Percentiles rank a stretch among this genome's conserved stretches.
Evolutionary conservation across 2,113 vertebrate species (phyloP).

Genomic region (Odontesthes bonariensis): DNA sequence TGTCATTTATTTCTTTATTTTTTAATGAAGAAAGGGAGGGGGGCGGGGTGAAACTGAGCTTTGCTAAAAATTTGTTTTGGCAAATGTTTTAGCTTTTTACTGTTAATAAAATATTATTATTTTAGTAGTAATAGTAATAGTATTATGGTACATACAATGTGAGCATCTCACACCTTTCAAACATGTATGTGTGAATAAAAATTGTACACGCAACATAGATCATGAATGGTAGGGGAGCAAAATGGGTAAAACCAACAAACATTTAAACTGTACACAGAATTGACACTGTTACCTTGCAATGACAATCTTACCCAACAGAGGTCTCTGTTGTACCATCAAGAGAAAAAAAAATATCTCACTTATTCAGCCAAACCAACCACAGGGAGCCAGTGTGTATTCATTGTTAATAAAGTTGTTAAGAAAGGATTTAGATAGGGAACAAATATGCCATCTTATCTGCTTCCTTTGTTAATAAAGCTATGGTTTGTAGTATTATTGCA

Average conservation of each 20-base stretch:
- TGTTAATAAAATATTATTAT: too few relatives aligned
- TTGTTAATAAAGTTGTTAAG: constrained; percentile 2
- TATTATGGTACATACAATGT: too few relatives aligned
- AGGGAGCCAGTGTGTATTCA: constrained; percentile 19
- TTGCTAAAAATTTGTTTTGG: too few relatives aligned
- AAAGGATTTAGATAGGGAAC: not conserved
- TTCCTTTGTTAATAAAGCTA: not conserved
- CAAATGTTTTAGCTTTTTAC: too few relatives aligned
- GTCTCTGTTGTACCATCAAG: constrained; percentile 57
- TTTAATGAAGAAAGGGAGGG: too few relatives aligned
- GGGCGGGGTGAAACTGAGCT: too few relatives aligned
- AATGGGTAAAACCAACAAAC: too few relatives aligned
- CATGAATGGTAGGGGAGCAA: too few relatives aligned
- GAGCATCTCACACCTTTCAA: too few relatives aligned
- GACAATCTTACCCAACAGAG: constrained; percentile 67
- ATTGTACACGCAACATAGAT: too few relatives aligned
- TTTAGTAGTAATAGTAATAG: too few relatives aligned
- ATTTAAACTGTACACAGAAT: not conserved
- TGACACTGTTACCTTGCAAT: constrained; percentile 23
- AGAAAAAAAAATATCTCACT: not conserved
- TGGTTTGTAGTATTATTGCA: not conserved
- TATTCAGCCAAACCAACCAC: not conserved
- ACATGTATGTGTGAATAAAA: too few relatives aligned
- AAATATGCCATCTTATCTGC: not conserved
- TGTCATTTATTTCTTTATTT: not conserved